Percentiles rank a stretch among this genome's conserved stretches.
These are phyloP conservation scores for Temnopleurus reevesii DNA, from an alignment of 53 echinoderm and acorn worm genomes.

Conservation along the genomic window DNA sequence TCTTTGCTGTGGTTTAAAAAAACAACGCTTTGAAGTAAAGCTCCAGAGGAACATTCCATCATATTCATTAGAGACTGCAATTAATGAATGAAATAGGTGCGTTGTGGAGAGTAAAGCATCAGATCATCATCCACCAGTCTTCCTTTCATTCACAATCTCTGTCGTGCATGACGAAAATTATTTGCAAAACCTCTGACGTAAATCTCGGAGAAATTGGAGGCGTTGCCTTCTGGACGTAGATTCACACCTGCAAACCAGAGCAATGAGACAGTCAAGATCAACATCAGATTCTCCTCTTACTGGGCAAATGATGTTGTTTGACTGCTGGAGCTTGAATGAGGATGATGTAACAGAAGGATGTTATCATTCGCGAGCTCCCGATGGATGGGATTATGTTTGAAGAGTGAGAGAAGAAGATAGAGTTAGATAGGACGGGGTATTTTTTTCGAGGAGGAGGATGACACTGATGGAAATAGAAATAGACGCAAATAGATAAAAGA, in stretches of 20 bases:
- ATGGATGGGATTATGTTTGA: neutral
- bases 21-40: too few relatives aligned
- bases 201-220: conserved; percentile 1
- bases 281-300: conserved; percentile 14
- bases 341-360: conserved; percentile 18
- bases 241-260: conserved; percentile 28
- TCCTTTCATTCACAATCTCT: neutral
- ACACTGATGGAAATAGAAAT: neutral
- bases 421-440: neutral
- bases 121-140: neutral
- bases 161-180: conserved; percentile 26
- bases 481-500: neutral
- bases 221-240: conserved; percentile 12
- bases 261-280: conserved; percentile 27
- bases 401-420: neutral
- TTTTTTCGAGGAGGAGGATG: neutral
- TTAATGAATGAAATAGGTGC: too few relatives aligned
- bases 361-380: conserved; percentile 12
- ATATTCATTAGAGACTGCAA: too few relatives aligned
- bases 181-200: conserved; percentile 23
- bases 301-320: conserved; percentile 27
- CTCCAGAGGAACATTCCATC: too few relatives aligned
- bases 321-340: conserved; percentile 1
- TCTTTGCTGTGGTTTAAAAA: too few relatives aligned
- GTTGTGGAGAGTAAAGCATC: neutral